Evolutionary conservation across 23 tunicate species (phyloP).

Genomic region (Styela clava): DNA sequence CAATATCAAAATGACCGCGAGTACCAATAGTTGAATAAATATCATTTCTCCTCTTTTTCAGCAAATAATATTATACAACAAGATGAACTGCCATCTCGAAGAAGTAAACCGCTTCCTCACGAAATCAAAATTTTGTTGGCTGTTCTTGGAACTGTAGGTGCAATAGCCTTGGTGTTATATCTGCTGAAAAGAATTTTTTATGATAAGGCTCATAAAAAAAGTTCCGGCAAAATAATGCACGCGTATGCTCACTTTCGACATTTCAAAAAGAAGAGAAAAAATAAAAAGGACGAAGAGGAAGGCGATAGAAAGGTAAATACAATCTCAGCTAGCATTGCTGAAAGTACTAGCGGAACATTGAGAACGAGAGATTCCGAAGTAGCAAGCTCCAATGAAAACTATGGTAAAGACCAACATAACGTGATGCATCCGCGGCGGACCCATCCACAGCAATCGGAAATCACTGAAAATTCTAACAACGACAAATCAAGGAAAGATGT

Average conservation of each 20-base stretch:
- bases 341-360: background rate
- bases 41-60: background rate
- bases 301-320: background rate
- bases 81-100: constrained; percentile 1
- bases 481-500: background rate
- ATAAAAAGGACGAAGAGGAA: background rate
- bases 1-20: too few relatives aligned
- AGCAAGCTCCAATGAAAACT: background rate
- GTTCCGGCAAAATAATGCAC: constrained; percentile 17
- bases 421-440: background rate
- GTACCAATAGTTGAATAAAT: background rate
- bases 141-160: constrained; percentile 18
- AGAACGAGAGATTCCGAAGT: background rate
- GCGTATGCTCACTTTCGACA: constrained; percentile 27
- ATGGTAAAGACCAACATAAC: background rate
- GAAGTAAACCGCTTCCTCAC: constrained; percentile 14
- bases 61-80: constrained; percentile 4
- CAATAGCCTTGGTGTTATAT: constrained; percentile 1
- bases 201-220: constrained; percentile 17
- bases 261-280: constrained; percentile 15
- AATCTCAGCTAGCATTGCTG: background rate
- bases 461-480: background rate
- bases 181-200: constrained; percentile 3
- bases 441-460: background rate
- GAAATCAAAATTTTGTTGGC: constrained; percentile 18